Evolutionary conservation across 2,888 invertebrate species (phyloP).

Genomic region (Dynastes hyllus): DNA sequence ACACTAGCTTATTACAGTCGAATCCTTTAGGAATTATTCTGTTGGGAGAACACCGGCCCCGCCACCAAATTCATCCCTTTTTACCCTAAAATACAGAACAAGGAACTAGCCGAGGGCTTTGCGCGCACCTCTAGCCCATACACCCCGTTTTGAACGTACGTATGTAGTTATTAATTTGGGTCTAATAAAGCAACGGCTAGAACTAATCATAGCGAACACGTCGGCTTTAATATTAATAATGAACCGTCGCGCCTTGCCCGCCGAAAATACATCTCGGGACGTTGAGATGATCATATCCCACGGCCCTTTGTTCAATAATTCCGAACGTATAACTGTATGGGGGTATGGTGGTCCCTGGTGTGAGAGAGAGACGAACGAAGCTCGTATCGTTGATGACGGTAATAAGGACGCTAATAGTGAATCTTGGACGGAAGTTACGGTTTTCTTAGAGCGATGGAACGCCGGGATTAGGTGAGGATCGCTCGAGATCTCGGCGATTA

Average conservation of each 20-base stretch:
- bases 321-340: conserved; percentile 12
- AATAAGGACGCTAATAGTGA: neutral
- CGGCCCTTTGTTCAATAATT: conserved; percentile 34
- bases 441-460: conserved; percentile 6
- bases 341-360: neutral
- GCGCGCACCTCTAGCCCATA: neutral
- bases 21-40: neutral
- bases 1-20: neutral
- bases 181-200: conserved; percentile 31
- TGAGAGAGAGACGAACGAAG: neutral
- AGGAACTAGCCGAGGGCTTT: conserved; percentile 14
- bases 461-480: too few species aligned
- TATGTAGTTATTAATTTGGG: conserved; percentile 19
- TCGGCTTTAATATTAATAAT: conserved; percentile 16
- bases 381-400: neutral
- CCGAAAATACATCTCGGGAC: conserved; percentile 8
- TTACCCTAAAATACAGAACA: neutral
- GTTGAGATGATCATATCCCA: neutral
- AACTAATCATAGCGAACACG: conserved; percentile 21
- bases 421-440: neutral
- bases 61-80: neutral
- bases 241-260: neutral
- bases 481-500: too few species aligned
- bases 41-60: neutral
- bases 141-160: neutral